phyloP scores from a whole-genome alignment of 1,140 invertebrate genomes.

The Dendroctonus valens region DNA sequence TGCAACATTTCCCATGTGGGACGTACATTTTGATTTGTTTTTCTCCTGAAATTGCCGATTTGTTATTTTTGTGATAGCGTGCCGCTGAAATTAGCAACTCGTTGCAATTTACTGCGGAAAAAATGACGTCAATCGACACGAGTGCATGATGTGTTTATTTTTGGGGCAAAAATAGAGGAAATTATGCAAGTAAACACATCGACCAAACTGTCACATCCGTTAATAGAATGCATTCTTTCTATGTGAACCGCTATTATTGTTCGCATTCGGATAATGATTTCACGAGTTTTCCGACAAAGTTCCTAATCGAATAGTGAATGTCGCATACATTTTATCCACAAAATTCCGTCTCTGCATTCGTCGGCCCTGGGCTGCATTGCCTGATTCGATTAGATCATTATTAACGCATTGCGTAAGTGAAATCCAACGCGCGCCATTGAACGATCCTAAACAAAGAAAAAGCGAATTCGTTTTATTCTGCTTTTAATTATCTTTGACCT shows the following conservation, averaged over 20 bases:
- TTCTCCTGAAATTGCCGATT: neutral
- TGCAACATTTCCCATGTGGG: too few species aligned
- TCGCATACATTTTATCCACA: neutral
- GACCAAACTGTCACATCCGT: too few species aligned
- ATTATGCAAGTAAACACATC: neutral
- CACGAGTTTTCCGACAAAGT: too few species aligned
- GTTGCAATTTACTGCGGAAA: neutral
- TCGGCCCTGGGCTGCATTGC: slow-evolving; percentile 17
- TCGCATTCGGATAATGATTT: too few species aligned
- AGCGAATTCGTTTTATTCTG: slow-evolving; percentile 1
- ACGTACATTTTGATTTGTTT: too few species aligned
- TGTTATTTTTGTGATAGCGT: neutral
- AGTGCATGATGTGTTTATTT: slow-evolving; percentile 11
- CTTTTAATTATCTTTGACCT: slow-evolving; percentile 16
- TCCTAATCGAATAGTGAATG: neutral
- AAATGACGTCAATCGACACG: slow-evolving; percentile 2
- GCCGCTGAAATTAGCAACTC: too few species aligned
- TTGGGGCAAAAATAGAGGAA: neutral
- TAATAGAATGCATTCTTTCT: too few species aligned
- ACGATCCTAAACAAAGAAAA: slow-evolving; percentile 8
- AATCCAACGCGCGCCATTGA: slow-evolving; percentile 10
- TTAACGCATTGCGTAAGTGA: slow-evolving; percentile 12
- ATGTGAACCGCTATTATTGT: too few species aligned
- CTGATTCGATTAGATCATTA: slow-evolving; percentile 16
- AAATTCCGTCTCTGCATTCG: slow-evolving; percentile 5